A percentile compares a stretch with the other conserved stretches of the same genome.
Conservation (phyloP, 2,888 invertebrate species). For the Amphiduros pacificus region DNA sequence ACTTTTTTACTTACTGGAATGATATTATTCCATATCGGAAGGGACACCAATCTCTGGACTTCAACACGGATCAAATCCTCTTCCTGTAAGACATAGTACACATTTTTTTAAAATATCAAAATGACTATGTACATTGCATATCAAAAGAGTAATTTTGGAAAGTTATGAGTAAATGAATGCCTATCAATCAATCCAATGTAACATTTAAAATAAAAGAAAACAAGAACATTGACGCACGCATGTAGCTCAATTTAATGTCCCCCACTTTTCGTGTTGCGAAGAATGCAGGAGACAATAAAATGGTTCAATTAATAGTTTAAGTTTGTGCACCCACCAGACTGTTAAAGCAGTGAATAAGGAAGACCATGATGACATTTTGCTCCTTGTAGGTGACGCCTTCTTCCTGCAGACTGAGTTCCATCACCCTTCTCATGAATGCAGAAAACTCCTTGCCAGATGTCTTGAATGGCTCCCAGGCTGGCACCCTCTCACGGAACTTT, state of each 20-base stretch:
- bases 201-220: no score
- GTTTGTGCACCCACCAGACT: slow-evolving; percentile 80
- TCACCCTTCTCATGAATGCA: slow-evolving; percentile 53
- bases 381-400: slow-evolving; percentile 66
- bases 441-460: slow-evolving; percentile 68
- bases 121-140: no score
- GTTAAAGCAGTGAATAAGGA: slow-evolving; percentile 95
- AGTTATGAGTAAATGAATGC: no score
- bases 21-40: slow-evolving; percentile 83
- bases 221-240: no score
- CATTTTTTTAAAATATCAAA: no score
- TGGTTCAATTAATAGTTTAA: no score
- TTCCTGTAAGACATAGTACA: slow-evolving; percentile 68
- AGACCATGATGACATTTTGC: slow-evolving; percentile 84
- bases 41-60: slow-evolving; percentile 84
- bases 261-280: no score
- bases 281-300: no score
- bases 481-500: slow-evolving; percentile 94
- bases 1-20: slow-evolving; percentile 68
- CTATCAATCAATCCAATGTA: no score
- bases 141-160: no score
- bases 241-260: no score
- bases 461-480: slow-evolving; percentile 91
- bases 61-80: slow-evolving; percentile 89
- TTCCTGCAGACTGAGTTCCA: slow-evolving; percentile 67